Conservation (phyloP, 1,140 invertebrate genomes). For the Ceratoteleas bidentatus region DNA sequence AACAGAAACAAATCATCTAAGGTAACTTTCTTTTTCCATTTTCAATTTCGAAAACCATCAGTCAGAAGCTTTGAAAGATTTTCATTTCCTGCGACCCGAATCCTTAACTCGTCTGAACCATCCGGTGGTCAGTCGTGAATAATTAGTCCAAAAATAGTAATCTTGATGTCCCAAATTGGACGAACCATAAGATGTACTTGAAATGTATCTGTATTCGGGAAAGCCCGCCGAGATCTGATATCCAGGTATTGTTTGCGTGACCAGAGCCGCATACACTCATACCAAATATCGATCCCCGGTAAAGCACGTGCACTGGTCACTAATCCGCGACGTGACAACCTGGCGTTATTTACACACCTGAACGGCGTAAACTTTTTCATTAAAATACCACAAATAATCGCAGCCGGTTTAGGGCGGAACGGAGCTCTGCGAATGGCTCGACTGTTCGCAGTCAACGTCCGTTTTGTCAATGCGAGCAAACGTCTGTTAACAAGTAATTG, state of each 20-base stretch:
- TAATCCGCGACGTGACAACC: slow-evolving; percentile 25
- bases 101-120: slow-evolving; percentile 12
- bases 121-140: slow-evolving; percentile 14
- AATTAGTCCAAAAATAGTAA: slow-evolving; percentile 47
- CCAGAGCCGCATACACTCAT: slow-evolving; percentile 43
- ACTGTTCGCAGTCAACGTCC: too few relatives aligned
- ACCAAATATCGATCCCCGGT: slow-evolving; percentile 49
- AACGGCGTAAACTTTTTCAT: slow-evolving; percentile 36
- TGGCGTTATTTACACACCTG: slow-evolving; percentile 42
- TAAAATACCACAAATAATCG: slow-evolving; percentile 14
- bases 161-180: slow-evolving; percentile 65
- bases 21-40: too few relatives aligned
- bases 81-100: slow-evolving; percentile 8
- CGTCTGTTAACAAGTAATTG: too few relatives aligned
- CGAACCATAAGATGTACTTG: slow-evolving; percentile 44
- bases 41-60: too few relatives aligned
- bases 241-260: slow-evolving; percentile 54
- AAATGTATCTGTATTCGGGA: slow-evolving; percentile 49
- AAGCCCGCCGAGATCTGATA: slow-evolving; percentile 53
- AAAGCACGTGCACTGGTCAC: slow-evolving; percentile 45
- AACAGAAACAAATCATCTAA: not conserved
- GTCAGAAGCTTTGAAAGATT: too few relatives aligned
- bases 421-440: too few relatives aligned
- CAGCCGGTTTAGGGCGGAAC: not conserved
- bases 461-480: too few relatives aligned